phyloP scores from a whole-genome alignment of 2,888 invertebrate species.

The Fabriciana adippe region DNA sequence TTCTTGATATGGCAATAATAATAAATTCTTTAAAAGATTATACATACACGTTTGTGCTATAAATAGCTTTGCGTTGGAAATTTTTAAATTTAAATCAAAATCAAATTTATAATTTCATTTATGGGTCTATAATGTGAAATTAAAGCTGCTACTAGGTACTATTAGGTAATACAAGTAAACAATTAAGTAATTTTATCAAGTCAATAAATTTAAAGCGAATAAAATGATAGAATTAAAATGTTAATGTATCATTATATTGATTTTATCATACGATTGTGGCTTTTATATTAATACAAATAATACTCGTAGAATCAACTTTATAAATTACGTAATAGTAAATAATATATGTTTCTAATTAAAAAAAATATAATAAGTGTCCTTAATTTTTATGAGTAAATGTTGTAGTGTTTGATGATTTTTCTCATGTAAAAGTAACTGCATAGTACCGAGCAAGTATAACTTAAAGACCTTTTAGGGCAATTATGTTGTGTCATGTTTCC shows the following conservation, averaged over 20 bases:
- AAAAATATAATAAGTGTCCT: background rate
- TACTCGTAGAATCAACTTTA: too few relatives aligned
- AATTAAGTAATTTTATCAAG: too few relatives aligned
- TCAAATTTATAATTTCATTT: background rate
- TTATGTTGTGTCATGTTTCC: constrained; percentile 29
- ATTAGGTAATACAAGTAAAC: too few relatives aligned
- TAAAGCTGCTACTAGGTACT: too few relatives aligned
- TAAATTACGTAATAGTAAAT: too few relatives aligned
- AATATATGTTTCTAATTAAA: background rate
- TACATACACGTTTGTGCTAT: constrained; percentile 2
- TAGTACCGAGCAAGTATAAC: background rate
- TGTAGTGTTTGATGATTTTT: background rate
- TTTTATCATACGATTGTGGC: too few relatives aligned
- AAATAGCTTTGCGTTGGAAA: background rate
- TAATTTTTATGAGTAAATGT: background rate
- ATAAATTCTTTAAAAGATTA: constrained; percentile 5
- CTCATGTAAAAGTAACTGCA: constrained; percentile 8
- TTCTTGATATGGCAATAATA: background rate
- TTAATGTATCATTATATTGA: too few relatives aligned
- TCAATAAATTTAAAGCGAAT: too few relatives aligned
- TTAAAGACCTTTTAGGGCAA: constrained; percentile 22
- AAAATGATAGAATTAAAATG: too few relatives aligned
- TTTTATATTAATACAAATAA: background rate
- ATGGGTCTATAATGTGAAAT: background rate
- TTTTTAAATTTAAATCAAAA: too few relatives aligned